Conservation (phyloP, 2,888 invertebrate genomes). For the Hypselothyrea guttata region DNA sequence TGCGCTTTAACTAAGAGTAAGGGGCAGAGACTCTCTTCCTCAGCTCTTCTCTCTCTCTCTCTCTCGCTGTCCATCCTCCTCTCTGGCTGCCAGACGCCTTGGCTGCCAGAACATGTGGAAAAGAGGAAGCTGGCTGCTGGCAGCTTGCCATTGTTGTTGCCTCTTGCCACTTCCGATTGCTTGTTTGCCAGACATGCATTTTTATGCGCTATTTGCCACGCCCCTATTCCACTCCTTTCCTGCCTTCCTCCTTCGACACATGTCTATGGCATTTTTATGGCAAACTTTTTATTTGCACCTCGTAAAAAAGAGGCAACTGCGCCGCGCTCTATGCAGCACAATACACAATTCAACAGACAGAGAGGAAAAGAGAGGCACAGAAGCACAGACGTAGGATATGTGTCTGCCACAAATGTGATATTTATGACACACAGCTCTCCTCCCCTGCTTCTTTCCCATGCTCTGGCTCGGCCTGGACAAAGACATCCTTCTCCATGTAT, state of each 20-base stretch:
- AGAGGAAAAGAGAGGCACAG: background rate
- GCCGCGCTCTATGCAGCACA: constrained; percentile 71
- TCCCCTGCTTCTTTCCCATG: background rate
- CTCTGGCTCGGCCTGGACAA: background rate
- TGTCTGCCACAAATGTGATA: constrained; percentile 74
- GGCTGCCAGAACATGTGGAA: background rate
- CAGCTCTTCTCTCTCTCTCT: background rate
- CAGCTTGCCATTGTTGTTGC: background rate
- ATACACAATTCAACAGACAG: constrained; percentile 57
- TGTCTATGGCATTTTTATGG: constrained; percentile 78
- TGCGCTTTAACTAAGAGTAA: constrained; percentile 28
- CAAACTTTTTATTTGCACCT: constrained; percentile 81
- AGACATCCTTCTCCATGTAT: constrained; percentile 27
- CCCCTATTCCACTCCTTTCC: background rate
- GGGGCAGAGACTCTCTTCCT: background rate
- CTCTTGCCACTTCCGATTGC: constrained; percentile 3
- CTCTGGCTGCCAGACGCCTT: constrained; percentile 6
- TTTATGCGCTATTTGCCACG: constrained; percentile 55
- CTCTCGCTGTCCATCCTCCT: too few species aligned
- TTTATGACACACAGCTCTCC: constrained; percentile 55
- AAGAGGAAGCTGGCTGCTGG: background rate
- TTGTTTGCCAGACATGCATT: constrained; percentile 64
- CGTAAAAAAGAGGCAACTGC: constrained; percentile 78
- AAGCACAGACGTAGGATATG: constrained; percentile 14
- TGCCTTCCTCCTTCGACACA: constrained; percentile 31